Evolutionary conservation across 1,140 invertebrate genomes (phyloP), one percentile per base, ranked within the genome.

Genomic region (Solenopsis fugax): DNA sequence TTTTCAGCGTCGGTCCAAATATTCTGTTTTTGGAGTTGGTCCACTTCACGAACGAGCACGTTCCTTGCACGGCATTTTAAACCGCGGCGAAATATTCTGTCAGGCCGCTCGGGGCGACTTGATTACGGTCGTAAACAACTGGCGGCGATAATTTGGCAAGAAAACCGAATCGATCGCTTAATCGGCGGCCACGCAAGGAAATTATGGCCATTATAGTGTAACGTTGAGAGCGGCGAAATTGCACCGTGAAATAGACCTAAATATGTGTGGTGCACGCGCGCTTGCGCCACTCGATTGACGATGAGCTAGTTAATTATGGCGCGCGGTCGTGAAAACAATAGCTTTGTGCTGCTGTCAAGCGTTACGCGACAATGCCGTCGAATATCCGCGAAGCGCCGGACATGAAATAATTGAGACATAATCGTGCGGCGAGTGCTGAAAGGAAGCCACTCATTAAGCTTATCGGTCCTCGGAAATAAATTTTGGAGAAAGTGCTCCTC

Each of bases 361-460:
- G 92, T 90, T 92, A 92, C 92, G 91, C 93, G 92, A 94, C 93
- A 94, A 93, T 93, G 91, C 91, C 92, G 85, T 90, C 89, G 90
- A 94, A 93, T 93, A 87, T 90, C 90, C 93, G 93, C 92, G 67
- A 87, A 84, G 81, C 86, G 86, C 60, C 87, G 88, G 76, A 88
- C 87, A 87, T 80, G 91, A 92, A 93, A 94, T 94, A 94, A 93
- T 94, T 92, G 93, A 91, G 91, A 88, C 82, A 90, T 91, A 92
- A 93, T 93, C 89, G 88, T 86, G 89, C 62, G 58, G 82, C 56
- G 67, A 78, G 41, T 85, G 18, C n/a, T 73, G 72, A 62, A 76
- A 77, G 56, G 71, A 62, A 77, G 54, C 41, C 24, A 62, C 58
- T 81, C 64, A 45, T 81, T 81, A 81, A 81, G 65, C 65, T 54